These are phyloP conservation scores for Drosophila stalkeri DNA, from an alignment of 2,888 invertebrate genomes.

Conservation along the genomic window DNA sequence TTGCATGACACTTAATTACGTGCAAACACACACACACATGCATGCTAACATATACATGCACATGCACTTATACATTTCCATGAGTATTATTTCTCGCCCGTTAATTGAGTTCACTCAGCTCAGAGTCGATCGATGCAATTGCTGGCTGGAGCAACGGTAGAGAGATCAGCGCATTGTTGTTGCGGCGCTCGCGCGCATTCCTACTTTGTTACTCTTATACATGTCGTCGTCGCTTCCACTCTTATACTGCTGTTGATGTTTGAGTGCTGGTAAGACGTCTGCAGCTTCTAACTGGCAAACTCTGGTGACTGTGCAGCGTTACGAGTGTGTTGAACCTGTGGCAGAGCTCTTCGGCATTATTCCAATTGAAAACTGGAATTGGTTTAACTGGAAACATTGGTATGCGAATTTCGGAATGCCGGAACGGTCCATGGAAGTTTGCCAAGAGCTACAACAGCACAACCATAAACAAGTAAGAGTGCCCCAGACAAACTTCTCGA, in stretches of 20 bases:
- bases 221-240: conserved; percentile 12
- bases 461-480: conserved; percentile 32
- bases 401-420: conserved; percentile 80
- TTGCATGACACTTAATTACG: background rate
- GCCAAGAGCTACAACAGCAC: conserved; percentile 45
- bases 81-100: background rate
- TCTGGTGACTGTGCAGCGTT: conserved; percentile 61
- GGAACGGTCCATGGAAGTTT: conserved; percentile 80
- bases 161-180: background rate
- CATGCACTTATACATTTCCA: background rate
- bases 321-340: conserved; percentile 73
- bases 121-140: conserved; percentile 10
- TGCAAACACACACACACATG: background rate
- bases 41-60: background rate
- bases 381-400: conserved; percentile 81
- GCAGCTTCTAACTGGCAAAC: conserved; percentile 69
- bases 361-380: conserved; percentile 81
- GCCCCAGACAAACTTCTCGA: conserved; percentile 8
- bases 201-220: conserved; percentile 44
- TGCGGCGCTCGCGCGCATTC: background rate
- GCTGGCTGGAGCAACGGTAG: background rate
- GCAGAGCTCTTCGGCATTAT: conserved; percentile 59
- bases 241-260: conserved; percentile 36
- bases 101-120: conserved; percentile 16
- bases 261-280: conserved; percentile 38